Conservation (phyloP, 1,140 invertebrate species). For the Aphelenchoides besseyi region DNA sequence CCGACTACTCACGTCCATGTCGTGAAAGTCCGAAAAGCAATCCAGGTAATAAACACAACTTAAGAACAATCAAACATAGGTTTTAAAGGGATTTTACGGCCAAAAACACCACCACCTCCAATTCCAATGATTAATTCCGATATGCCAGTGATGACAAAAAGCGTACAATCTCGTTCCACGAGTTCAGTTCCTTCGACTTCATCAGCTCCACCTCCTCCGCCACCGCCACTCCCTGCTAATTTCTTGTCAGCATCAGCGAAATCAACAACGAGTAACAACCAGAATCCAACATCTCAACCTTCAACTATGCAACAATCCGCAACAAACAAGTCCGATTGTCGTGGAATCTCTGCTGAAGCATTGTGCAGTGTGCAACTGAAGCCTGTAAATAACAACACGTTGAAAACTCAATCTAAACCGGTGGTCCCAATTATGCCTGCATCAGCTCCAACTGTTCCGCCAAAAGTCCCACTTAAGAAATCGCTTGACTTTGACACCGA, state of each 20-base stretch:
- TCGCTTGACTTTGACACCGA: conserved; percentile 55
- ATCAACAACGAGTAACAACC: conserved; percentile 11
- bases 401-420: not conserved
- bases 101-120: conserved; percentile 55
- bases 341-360: conserved; percentile 51
- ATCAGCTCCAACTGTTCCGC: not conserved
- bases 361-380: conserved; percentile 51
- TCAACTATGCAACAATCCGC: conserved; percentile 49
- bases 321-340: conserved; percentile 26
- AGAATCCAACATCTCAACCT: conserved; percentile 49
- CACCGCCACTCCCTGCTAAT: conserved; percentile 25
- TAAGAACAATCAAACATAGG: too few species aligned
- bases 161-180: not conserved
- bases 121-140: conserved; percentile 27
- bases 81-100: conserved; percentile 40
- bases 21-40: too few species aligned
- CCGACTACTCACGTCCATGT: conserved; percentile 50
- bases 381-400: conserved; percentile 34
- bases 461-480: conserved; percentile 23
- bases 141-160: not conserved
- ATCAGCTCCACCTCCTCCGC: conserved; percentile 17
- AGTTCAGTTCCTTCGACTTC: not conserved
- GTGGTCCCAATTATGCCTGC: not conserved
- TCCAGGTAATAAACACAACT: too few species aligned
- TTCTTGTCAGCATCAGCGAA: conserved; percentile 14